Conservation (phyloP, 2,888 invertebrate species). For the Lissonota sp. region DNA sequence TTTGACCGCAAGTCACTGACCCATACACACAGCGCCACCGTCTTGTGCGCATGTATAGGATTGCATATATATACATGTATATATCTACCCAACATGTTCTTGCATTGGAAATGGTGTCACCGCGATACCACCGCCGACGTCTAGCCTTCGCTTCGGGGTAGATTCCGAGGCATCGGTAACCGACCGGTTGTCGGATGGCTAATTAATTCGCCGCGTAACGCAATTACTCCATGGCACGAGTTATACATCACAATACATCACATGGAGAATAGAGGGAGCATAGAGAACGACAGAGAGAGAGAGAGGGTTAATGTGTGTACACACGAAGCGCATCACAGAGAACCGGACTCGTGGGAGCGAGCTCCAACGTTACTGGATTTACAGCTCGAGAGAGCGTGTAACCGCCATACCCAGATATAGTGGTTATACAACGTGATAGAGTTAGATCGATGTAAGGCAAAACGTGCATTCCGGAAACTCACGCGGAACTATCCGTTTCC, state of each 20-base stretch:
- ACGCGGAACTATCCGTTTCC: slow-evolving; percentile 62
- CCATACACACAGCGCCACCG: slow-evolving; percentile 37
- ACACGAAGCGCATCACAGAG: slow-evolving; percentile 6
- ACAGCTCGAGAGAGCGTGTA: slow-evolving; percentile 50
- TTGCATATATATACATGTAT: slow-evolving; percentile 1
- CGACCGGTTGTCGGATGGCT: slow-evolving; percentile 73
- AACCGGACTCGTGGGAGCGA: slow-evolving; percentile 55
- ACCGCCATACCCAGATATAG: slow-evolving; percentile 22
- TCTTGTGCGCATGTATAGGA: not conserved
- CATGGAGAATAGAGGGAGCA: not conserved
- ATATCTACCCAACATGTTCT: slow-evolving; percentile 12
- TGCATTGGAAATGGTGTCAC: slow-evolving; percentile 62
- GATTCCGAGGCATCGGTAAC: slow-evolving; percentile 68
- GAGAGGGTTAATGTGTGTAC: not conserved
- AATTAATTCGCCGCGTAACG: slow-evolving; percentile 79
- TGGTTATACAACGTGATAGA: slow-evolving; percentile 39
- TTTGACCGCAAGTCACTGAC: slow-evolving; percentile 66
- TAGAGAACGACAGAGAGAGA: not conserved
- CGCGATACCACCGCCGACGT: slow-evolving; percentile 62
- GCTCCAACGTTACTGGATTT: slow-evolving; percentile 50
- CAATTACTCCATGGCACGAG: slow-evolving; percentile 72
- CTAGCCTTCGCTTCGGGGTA: slow-evolving; percentile 49
- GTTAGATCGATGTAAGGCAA: slow-evolving; percentile 59
- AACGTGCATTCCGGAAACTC: slow-evolving; percentile 65
- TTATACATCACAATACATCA: slow-evolving; percentile 47